phyloP scores from a whole-genome alignment of 2,888 invertebrate genomes.

The Acanthopleura granulata region DNA sequence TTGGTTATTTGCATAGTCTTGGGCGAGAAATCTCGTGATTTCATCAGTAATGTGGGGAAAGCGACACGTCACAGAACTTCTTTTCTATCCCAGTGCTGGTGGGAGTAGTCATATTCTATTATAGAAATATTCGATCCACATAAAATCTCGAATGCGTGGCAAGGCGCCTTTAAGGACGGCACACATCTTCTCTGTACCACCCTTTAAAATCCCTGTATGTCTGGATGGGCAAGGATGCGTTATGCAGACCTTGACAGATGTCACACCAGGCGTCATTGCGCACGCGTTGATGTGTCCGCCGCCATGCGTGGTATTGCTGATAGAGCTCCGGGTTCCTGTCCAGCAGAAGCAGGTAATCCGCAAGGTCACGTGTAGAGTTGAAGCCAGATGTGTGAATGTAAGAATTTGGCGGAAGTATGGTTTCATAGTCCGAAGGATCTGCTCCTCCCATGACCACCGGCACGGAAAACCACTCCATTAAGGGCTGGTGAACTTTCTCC shows the following conservation, averaged over 20 bases:
- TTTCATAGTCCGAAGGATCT: background rate
- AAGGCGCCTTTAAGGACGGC: background rate
- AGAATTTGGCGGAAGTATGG: background rate
- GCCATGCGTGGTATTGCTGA: background rate
- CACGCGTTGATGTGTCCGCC: background rate
- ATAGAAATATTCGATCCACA: too few species aligned
- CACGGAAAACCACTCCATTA: background rate
- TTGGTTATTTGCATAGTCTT: too few species aligned
- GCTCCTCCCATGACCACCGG: slow-evolving; percentile 17
- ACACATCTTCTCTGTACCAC: background rate
- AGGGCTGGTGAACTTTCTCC: background rate
- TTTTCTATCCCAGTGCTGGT: too few species aligned
- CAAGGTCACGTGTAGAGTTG: background rate
- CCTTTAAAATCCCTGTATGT: background rate
- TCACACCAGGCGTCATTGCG: background rate
- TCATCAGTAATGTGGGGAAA: too few species aligned
- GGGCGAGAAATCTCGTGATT: too few species aligned
- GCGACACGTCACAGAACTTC: too few species aligned
- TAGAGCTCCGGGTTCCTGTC: background rate
- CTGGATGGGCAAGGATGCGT: background rate
- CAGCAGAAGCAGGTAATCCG: background rate
- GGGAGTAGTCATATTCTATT: too few species aligned
- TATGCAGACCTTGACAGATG: background rate
- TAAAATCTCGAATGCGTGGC: too few species aligned
- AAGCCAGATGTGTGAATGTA: background rate